Base-by-base conservation (phyloP, 2,113 vertebrate genomes). In the Etia nguti region DNA sequence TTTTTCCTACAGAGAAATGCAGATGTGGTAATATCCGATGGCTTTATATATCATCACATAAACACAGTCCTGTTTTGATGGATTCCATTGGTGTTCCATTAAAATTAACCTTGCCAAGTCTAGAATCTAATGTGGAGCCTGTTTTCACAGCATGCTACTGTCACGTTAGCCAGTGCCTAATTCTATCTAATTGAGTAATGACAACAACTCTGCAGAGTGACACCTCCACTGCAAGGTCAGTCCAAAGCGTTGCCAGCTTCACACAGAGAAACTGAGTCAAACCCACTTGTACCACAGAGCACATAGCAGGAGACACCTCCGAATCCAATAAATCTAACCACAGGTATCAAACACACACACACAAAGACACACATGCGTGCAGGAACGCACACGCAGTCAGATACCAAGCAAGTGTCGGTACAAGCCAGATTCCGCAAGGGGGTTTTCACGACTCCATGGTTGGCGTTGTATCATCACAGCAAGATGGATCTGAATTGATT, bases 181-280 rank as follows among this genome's bases (percentile, higher is more conserved):
- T 94, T 95, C 91, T 90, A 86, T 95, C 93, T 95, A 95, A 94
- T 92, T 95, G 94, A 96, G 88, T 94, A 95, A 96, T 95, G 90
- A 95, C 90, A 84, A 86, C 79, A 90, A 75, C 89, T 79, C 92
- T 60, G 77, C 84, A 62, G 56, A 81, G 84, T 89, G 95, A 92
- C 90, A 95, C 91, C 87, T 88, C 79, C 81, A 90, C 87, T 87
- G 82, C 92, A 94, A 94, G 95, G 94, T 96, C 95, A 94, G 86
- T 86, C 68, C 86, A 85, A 85, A 92, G 56, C 20, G 2, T 77
- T 94, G 92, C 87, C 93, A 92, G 92, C 52, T 65, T 92, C 92
- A 94, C 91, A 84, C 92, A 54, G 91, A 91, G 94, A 93, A 86
- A 86, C 86, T 85, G 73, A 95, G 90, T 93, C 81, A 86, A 85